These are phyloP conservation scores for Crotophaga sulcirostris DNA, from an alignment of 2,113 vertebrate genomes.

Conservation along the genomic window DNA sequence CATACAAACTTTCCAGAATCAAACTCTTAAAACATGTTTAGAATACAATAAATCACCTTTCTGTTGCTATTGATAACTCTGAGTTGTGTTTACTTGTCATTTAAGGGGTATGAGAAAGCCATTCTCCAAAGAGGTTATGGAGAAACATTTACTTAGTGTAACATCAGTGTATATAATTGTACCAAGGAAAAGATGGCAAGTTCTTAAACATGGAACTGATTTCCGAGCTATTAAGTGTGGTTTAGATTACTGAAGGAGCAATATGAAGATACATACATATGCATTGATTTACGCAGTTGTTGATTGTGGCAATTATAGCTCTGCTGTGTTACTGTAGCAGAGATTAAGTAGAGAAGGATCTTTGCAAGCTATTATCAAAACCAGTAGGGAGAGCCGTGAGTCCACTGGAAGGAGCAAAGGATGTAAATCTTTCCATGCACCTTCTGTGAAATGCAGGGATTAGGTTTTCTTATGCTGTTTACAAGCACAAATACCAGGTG, in stretches of 20 bases:
- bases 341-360: neutral
- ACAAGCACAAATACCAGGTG: neutral
- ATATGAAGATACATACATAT: neutral
- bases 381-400: constrained; percentile 61
- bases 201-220: neutral
- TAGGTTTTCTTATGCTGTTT: neutral
- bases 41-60: neutral
- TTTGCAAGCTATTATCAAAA: constrained; percentile 45
- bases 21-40: neutral
- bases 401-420: constrained; percentile 39
- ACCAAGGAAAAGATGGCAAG: neutral
- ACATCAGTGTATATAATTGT: neutral
- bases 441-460: neutral
- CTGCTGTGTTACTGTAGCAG: neutral
- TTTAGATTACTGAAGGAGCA: neutral
- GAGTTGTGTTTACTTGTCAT: neutral
- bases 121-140: neutral
- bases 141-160: neutral
- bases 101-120: neutral
- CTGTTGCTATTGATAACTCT: neutral
- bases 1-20: neutral
- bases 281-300: neutral
- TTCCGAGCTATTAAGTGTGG: neutral
- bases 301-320: neutral
- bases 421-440: neutral